Conservation (phyloP, 2,113 vertebrate genomes). For the Cettia cetti region DNA sequence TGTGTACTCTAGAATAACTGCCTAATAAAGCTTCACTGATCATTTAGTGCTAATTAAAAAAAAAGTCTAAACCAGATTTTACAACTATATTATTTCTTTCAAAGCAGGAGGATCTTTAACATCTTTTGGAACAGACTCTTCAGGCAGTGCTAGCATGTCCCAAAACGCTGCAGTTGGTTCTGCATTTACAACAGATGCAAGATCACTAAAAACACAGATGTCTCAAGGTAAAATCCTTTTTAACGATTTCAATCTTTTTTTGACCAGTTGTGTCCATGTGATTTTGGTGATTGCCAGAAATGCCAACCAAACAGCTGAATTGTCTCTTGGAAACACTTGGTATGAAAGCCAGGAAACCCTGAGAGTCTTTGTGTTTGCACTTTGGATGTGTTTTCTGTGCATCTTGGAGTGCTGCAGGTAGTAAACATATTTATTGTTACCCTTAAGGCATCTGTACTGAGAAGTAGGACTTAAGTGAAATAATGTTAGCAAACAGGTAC, state of each 20-base stretch:
- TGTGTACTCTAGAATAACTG: background rate
- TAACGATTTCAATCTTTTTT: background rate
- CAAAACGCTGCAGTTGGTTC: slow-evolving; percentile 76
- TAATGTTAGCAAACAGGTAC: background rate
- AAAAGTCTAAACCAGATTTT: background rate
- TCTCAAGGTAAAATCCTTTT: slow-evolving; percentile 75
- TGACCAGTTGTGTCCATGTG: background rate
- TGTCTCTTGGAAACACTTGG: background rate
- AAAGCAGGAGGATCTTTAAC: slow-evolving; percentile 82
- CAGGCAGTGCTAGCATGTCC: slow-evolving; percentile 70
- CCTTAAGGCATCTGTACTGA: background rate
- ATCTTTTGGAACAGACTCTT: slow-evolving; percentile 79
- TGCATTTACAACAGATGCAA: slow-evolving; percentile 76
- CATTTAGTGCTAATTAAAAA: background rate
- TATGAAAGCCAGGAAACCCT: background rate
- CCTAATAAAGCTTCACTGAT: background rate
- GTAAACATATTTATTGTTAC: background rate
- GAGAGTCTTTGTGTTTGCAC: background rate
- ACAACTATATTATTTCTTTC: slow-evolving; percentile 1
- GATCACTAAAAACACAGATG: slow-evolving; percentile 78
- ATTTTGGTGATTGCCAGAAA: background rate
- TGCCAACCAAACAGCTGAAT: background rate
- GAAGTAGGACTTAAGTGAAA: background rate
- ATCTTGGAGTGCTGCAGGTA: background rate
- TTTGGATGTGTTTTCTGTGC: background rate